Conservation (phyloP, 1,140 invertebrate species). For the Hylyphantes graminicola region DNA sequence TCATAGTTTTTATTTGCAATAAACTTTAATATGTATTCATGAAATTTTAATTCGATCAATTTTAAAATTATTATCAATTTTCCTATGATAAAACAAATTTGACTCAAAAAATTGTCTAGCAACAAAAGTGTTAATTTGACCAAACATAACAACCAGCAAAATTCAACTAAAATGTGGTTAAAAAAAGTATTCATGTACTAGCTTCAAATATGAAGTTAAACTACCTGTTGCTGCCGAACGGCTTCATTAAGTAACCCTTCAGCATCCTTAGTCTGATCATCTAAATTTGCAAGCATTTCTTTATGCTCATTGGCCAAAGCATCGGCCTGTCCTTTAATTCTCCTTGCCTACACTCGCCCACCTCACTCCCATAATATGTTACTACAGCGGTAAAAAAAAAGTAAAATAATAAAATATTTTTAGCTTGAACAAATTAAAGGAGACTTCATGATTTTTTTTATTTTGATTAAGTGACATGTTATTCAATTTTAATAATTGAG, state of each 20-base stretch:
- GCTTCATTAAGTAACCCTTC: slow-evolving; percentile 71
- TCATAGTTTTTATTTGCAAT: too few species aligned
- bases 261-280: slow-evolving; percentile 66
- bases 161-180: too few species aligned
- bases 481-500: neutral
- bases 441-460: neutral
- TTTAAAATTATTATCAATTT: too few species aligned
- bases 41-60: too few species aligned
- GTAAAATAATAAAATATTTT: neutral
- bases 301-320: slow-evolving; percentile 74
- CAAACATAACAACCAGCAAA: too few species aligned
- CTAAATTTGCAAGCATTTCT: slow-evolving; percentile 67
- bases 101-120: too few species aligned
- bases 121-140: too few species aligned
- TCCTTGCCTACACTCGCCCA: too few species aligned
- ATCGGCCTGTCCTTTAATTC: slow-evolving; percentile 76
- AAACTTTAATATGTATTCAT: too few species aligned
- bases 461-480: neutral
- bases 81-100: too few species aligned
- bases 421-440: neutral
- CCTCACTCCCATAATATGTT: too few species aligned
- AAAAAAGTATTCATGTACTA: too few species aligned
- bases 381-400: slow-evolving; percentile 59
- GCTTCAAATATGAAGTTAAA: neutral
- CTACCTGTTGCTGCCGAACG: slow-evolving; percentile 71